These are phyloP conservation scores for Parnassius glacialis DNA, from an alignment of 2,888 invertebrate species.

Conservation along the genomic window DNA sequence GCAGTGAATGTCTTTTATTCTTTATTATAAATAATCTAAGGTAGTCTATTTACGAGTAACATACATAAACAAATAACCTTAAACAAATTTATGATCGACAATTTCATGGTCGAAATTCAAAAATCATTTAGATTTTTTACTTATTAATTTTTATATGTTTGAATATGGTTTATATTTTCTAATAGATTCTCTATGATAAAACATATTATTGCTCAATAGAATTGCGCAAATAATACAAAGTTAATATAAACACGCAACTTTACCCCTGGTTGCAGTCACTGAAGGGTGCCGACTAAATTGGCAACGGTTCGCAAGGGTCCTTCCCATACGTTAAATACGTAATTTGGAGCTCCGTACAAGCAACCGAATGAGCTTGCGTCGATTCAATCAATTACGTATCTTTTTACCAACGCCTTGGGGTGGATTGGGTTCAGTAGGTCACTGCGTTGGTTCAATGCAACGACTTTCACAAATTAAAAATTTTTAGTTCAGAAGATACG, in stretches of 20 bases:
- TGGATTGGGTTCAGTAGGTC: constrained; percentile 58
- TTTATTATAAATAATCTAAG: too few relatives aligned
- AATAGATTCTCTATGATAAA: constrained; percentile 17
- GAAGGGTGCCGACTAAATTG: constrained; percentile 63
- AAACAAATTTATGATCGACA: too few relatives aligned
- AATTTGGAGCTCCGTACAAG: constrained; percentile 74
- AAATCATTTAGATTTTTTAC: too few relatives aligned
- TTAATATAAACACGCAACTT: constrained; percentile 60
- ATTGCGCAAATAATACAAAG: constrained; percentile 56
- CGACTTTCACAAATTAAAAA: constrained; percentile 20
- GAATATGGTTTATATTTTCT: not conserved
- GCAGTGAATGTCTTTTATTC: too few relatives aligned
- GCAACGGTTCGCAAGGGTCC: constrained; percentile 70
- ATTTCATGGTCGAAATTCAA: too few relatives aligned
- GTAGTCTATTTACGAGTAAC: too few relatives aligned
- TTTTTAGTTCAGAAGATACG: constrained; percentile 10
- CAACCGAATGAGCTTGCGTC: constrained; percentile 72
- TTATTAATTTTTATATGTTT: too few relatives aligned
- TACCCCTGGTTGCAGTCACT: constrained; percentile 37
- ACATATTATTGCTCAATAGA: constrained; percentile 46
- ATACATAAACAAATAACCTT: too few relatives aligned
- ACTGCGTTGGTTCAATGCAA: constrained; percentile 29
- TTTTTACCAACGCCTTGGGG: constrained; percentile 55
- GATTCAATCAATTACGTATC: constrained; percentile 75
- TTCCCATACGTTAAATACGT: constrained; percentile 77